These are phyloP conservation scores for Chrysodeixis includens DNA, from an alignment of 2,888 invertebrate genomes.

Conservation along the genomic window DNA sequence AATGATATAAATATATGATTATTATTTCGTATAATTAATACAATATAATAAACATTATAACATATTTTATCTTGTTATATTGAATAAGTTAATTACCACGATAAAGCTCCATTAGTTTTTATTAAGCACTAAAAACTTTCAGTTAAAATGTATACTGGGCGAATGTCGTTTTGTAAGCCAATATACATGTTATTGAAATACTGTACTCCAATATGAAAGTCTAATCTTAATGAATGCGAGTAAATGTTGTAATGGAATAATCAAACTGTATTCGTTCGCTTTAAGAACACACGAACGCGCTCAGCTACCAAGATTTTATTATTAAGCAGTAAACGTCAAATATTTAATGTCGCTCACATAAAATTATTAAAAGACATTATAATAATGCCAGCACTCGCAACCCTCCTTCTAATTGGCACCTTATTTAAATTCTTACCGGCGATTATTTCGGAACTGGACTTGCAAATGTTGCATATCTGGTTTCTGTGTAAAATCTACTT, in stretches of 20 bases:
- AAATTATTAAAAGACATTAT: constrained; percentile 77
- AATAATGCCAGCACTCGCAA: constrained; percentile 71
- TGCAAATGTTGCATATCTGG: constrained; percentile 76
- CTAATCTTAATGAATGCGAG: constrained; percentile 48
- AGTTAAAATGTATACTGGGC: constrained; percentile 9
- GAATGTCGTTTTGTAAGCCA: constrained; percentile 2
- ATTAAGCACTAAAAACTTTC: constrained; percentile 24
- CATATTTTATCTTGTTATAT: constrained; percentile 25
- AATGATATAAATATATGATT: constrained; percentile 36
- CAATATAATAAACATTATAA: too few relatives aligned
- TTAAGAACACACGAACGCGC: constrained; percentile 39
- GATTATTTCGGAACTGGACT: constrained; percentile 79
- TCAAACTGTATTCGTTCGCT: constrained; percentile 50
- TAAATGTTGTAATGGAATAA: constrained; percentile 40
- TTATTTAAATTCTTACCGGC: constrained; percentile 82
- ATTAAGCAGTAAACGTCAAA: constrained; percentile 75
- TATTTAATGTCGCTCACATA: constrained; percentile 72
- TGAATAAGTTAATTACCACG: constrained; percentile 43
- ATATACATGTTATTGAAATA: constrained; percentile 21
- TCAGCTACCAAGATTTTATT: constrained; percentile 67
- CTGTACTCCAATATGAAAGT: constrained; percentile 23
- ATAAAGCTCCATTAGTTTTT: constrained; percentile 36
- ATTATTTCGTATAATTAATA: constrained; percentile 11
- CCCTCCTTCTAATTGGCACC: constrained; percentile 83
- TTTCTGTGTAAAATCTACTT: constrained; percentile 80